These are phyloP conservation scores for Cistogaster globosa DNA, from an alignment of 2,888 invertebrate genomes.

Conservation along the genomic window DNA sequence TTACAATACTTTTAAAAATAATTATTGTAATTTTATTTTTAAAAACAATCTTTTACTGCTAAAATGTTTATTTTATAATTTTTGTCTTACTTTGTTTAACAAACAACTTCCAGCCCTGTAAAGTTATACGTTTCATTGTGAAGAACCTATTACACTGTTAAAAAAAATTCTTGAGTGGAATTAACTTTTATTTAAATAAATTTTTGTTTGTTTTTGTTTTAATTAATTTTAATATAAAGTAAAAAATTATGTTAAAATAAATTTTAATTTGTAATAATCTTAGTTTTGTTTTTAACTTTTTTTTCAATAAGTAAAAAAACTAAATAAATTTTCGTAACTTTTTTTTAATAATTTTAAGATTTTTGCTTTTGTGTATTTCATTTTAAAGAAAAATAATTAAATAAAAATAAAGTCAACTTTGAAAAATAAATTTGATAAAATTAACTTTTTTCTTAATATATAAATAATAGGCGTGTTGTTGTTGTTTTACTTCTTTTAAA, in stretches of 20 bases:
- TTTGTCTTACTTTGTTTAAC: slow-evolving; percentile 46
- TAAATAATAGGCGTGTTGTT: slow-evolving; percentile 46
- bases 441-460: slow-evolving; percentile 32
- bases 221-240: slow-evolving; percentile 39
- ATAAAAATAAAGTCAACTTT: slow-evolving; percentile 57
- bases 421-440: slow-evolving; percentile 33
- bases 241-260: slow-evolving; percentile 44
- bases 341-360: slow-evolving; percentile 58
- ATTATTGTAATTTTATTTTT: slow-evolving; percentile 45
- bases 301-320: slow-evolving; percentile 23
- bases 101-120: slow-evolving; percentile 56
- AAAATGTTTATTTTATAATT: slow-evolving; percentile 43
- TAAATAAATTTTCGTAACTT: slow-evolving; percentile 19
- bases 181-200: slow-evolving; percentile 35
- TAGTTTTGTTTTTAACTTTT: slow-evolving; percentile 41
- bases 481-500: slow-evolving; percentile 34
- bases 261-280: slow-evolving; percentile 44
- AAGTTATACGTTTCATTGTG: slow-evolving; percentile 48
- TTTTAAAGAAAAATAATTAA: slow-evolving; percentile 33
- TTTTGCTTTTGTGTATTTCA: slow-evolving; percentile 51
- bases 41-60: slow-evolving; percentile 67
- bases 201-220: slow-evolving; percentile 55
- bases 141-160: slow-evolving; percentile 66
- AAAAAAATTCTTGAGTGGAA: slow-evolving; percentile 53
- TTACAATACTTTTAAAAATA: slow-evolving; percentile 47